A percentile compares a stretch with the other conserved stretches of the same genome.
Conservation (phyloP, 2,797 vertebrate species). For the Knipowitschia caucasica region DNA sequence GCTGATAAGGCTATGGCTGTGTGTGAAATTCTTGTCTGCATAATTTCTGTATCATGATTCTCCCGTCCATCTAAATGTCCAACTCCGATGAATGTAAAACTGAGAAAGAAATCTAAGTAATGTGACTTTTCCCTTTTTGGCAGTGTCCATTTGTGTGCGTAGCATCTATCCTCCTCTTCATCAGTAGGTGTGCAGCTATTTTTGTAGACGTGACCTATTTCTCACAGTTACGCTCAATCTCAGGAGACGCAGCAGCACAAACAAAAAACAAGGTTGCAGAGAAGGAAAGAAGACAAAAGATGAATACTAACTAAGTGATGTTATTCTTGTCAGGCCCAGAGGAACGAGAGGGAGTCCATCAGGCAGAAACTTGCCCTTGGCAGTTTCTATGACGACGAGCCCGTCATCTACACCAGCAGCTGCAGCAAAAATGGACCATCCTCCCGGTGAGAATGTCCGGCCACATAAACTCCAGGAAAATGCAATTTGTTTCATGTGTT, state of each 20-base stretch:
- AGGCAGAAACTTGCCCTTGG: conserved; percentile 97
- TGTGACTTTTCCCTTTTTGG: neutral
- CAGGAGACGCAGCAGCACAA: neutral
- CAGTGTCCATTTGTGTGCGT: conserved; percentile 2
- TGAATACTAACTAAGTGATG: conserved; percentile 16
- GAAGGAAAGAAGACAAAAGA: conserved; percentile 2
- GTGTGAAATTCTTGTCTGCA: neutral
- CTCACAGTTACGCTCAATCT: neutral
- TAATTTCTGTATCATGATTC: neutral
- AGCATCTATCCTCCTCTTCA: conserved; percentile 1
- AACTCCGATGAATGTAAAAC: neutral
- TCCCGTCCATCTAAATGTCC: neutral
- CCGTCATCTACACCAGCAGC: conserved; percentile 93
- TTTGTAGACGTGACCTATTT: conserved; percentile 9
- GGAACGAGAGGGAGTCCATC: conserved; percentile 97
- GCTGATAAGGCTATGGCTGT: neutral
- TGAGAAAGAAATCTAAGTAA: neutral
- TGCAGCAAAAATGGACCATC: conserved; percentile 91
- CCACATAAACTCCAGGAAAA: conserved; percentile 20
- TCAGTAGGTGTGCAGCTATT: conserved; percentile 11
- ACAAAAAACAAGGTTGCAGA: neutral
- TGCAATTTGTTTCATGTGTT: neutral
- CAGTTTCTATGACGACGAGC: conserved; percentile 98
- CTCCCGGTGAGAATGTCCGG: conserved; percentile 81
- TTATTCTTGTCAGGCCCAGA: conserved; percentile 83